Evolutionary conservation across 2,888 invertebrate genomes (phyloP).

Genomic region (Sarcophaga caerulescens): DNA sequence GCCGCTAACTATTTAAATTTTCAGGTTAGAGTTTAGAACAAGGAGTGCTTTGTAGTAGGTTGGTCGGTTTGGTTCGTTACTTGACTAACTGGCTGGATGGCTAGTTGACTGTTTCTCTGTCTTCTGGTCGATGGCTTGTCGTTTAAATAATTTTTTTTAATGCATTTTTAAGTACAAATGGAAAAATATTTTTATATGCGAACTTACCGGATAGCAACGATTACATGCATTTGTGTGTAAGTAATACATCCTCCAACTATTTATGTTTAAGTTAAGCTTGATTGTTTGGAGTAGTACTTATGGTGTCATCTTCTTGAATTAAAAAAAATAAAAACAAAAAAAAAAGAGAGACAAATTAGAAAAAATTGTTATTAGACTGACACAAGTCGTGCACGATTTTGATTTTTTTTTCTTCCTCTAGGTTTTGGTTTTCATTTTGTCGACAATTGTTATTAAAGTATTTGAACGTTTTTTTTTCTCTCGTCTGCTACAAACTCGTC

Average conservation of each 20-base stretch:
- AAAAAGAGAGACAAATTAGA: neutral
- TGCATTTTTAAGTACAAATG: neutral
- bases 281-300: conserved; percentile 62
- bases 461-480: conserved; percentile 30
- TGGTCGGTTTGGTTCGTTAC: neutral
- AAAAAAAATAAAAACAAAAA: conserved; percentile 19
- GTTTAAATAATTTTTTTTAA: neutral
- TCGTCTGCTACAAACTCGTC: conserved; percentile 23
- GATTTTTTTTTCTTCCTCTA: conserved; percentile 38
- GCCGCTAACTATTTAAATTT: conserved; percentile 66
- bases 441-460: conserved; percentile 65
- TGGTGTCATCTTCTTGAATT: conserved; percentile 63
- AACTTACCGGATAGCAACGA: neutral
- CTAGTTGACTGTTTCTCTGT: too few species aligned
- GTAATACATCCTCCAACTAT: conserved; percentile 53
- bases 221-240: conserved; percentile 21
- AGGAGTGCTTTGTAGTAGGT: conserved; percentile 55
- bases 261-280: conserved; percentile 56
- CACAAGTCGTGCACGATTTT: conserved; percentile 70
- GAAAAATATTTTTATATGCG: conserved; percentile 17
- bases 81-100: neutral
- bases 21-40: conserved; percentile 66
- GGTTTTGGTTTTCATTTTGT: conserved; percentile 51
- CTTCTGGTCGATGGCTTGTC: too few species aligned
- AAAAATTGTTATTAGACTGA: conserved; percentile 66